Evolutionary conservation across 2,113 vertebrate genomes (phyloP).

Genomic region (Melanerpes formicivorus): DNA sequence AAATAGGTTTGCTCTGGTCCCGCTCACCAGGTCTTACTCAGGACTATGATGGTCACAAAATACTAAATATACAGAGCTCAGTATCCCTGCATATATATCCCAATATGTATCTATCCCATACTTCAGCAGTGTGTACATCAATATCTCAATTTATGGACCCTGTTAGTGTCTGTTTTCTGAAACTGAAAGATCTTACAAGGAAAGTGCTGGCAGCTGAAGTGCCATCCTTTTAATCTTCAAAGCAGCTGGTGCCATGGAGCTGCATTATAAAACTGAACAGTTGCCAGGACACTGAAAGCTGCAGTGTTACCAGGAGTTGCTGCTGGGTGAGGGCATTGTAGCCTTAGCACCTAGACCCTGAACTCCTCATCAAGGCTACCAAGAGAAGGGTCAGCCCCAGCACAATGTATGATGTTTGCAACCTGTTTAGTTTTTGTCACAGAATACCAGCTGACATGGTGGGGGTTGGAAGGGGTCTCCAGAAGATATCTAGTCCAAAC

Average conservation of each 20-base stretch:
- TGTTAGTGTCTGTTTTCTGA: not conserved
- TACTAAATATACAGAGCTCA: not conserved
- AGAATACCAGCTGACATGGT: too few relatives aligned
- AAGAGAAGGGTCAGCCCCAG: not conserved
- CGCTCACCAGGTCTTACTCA: not conserved
- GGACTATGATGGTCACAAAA: not conserved
- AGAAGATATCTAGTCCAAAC: too few relatives aligned
- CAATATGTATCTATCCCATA: too few relatives aligned
- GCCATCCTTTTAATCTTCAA: not conserved
- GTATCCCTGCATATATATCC: not conserved
- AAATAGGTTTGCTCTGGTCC: not conserved
- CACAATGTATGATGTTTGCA: rapidly evolving
- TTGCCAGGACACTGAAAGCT: not conserved
- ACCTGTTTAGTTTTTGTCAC: rapidly evolving
- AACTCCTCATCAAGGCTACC: not conserved
- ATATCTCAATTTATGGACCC: not conserved
- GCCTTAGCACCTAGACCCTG: not conserved
- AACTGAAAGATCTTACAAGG: not conserved
- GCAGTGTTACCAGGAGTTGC: not conserved
- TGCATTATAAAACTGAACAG: rapidly evolving
- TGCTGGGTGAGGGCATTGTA: not conserved
- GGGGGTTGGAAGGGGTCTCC: too few relatives aligned
- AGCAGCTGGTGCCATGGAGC: not conserved
- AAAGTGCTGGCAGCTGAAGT: not conserved
- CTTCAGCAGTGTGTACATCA: not conserved